Percentiles rank a stretch among this genome's conserved stretches.
Evolutionary conservation across 2,113 vertebrate species (phyloP).

Genomic region (Antennarius striatus): DNA sequence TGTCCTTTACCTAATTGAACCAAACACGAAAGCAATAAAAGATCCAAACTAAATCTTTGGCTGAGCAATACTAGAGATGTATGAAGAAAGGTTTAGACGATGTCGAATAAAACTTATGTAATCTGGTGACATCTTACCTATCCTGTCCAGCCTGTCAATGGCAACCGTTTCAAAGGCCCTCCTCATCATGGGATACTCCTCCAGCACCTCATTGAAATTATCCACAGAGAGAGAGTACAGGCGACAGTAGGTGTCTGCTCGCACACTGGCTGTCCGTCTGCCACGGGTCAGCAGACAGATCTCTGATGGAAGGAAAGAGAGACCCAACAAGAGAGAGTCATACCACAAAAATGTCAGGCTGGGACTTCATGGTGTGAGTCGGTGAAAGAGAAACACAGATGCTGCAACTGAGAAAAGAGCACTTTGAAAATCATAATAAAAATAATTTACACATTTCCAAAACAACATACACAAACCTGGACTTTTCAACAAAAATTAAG

Average conservation of each 20-base stretch:
- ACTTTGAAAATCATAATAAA: too few species aligned
- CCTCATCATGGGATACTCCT: slow-evolving; percentile 99
- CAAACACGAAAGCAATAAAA: too few species aligned
- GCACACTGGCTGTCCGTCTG: slow-evolving; percentile 92
- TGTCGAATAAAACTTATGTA: not conserved
- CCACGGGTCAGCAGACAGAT: slow-evolving; percentile 96
- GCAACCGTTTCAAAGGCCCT: slow-evolving; percentile 96
- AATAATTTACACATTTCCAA: not conserved
- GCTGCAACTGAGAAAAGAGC: not conserved
- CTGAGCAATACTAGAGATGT: not conserved
- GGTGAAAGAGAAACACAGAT: not conserved
- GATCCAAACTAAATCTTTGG: not conserved
- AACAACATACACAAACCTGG: not conserved
- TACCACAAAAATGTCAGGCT: slow-evolving; percentile 21
- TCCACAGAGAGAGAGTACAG: slow-evolving; percentile 96
- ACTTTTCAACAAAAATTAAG: too few species aligned
- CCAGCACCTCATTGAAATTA: slow-evolving; percentile 97
- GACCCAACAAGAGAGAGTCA: not conserved
- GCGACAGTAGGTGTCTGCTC: slow-evolving; percentile 95
- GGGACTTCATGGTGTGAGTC: not conserved
- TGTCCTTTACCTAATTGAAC: too few species aligned
- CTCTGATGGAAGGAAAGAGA: slow-evolving; percentile 73
- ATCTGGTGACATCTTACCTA: slow-evolving; percentile 78
- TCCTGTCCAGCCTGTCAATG: slow-evolving; percentile 95
- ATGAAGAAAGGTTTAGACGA: not conserved